Base-by-base conservation (phyloP, 1,140 invertebrate genomes). In the Myzus persicae region DNA sequence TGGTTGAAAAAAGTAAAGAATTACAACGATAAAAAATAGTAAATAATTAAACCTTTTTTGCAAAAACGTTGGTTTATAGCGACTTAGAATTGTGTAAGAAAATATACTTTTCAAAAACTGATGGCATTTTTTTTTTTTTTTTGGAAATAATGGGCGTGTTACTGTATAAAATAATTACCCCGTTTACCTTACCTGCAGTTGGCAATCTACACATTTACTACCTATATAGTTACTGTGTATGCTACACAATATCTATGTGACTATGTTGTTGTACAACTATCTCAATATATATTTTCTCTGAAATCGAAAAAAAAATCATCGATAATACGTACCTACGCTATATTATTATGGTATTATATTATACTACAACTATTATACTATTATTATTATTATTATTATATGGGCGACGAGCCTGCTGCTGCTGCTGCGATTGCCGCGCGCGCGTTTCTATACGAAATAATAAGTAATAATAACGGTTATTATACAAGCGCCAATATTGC, bases 401-500 rank as follows among this genome's bases (percentile, higher is more conserved):
- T 22, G 40, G 22, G 36, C 26, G 84, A 85, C 26, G 84, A 11
- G 84, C 31, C 26, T 76, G 59, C 59, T n/a, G 59, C 59, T n/a
- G 59, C 59, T 67, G 59, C 31, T 4, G 31, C 3, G 40, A 85
- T 31, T 42, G 82, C 40, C 11, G 42, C 8, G 40, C 84, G 22
- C 36, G 36, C 88, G 51, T 59, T 90, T 90, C 31, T 85, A 24
- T 87, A 51, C 36, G 14, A 36, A 88, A 88, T 40, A 84, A 81
- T 81, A 42, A 42, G 1, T 31, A 44, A 44, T 44, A 48, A 48
- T 54, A 90, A 90, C 88, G 36, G 88, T 54, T 76, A 76, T 54
- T 90, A 42, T 42, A n/a, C n/a, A n/a, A 59, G 36, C 88, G 48
- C 48, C 88, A 54, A 51, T 87, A 87, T 90, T 90, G 88, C 88